A percentile compares a stretch with the other conserved stretches of the same genome.
Evolutionary conservation across 2,888 invertebrate species (phyloP).

Genomic region (Merodon equestris): DNA sequence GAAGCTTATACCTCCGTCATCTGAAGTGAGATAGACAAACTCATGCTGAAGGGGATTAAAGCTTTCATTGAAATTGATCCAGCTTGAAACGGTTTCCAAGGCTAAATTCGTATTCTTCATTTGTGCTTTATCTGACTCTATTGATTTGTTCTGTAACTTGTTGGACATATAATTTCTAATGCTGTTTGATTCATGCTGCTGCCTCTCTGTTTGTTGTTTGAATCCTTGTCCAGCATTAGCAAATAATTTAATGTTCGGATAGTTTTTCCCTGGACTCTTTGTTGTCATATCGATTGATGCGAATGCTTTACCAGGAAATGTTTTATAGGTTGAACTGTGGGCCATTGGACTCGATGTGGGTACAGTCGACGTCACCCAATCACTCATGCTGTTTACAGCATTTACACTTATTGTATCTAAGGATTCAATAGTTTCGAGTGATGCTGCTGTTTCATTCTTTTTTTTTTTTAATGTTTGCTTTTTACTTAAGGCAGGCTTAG

Average conservation of each 20-base stretch:
- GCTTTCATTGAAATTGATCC: conserved; percentile 72
- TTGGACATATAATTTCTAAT: too few species aligned
- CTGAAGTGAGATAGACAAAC: conserved; percentile 59
- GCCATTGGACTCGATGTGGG: background rate
- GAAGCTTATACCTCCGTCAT: background rate
- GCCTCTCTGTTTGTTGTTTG: conserved; percentile 12
- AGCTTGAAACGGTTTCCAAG: too few species aligned
- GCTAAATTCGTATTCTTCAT: too few species aligned
- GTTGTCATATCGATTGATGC: background rate
- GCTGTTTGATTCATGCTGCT: conserved; percentile 1
- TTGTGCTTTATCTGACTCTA: too few species aligned
- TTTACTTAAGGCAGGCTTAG: too few species aligned
- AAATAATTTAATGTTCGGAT: conserved; percentile 1
- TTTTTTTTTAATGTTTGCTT: too few species aligned
- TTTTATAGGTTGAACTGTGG: background rate
- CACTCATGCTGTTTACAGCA: conserved; percentile 45
- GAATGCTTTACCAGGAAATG: conserved; percentile 39
- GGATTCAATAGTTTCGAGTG: conserved; percentile 18
- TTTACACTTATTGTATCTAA: conserved; percentile 32
- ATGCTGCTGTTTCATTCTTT: too few species aligned
- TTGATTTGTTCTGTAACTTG: too few species aligned
- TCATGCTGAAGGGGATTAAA: conserved; percentile 71
- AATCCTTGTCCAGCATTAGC: conserved; percentile 44
- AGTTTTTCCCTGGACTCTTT: background rate
- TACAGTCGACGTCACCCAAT: background rate